Conservation (phyloP, 2,888 invertebrate genomes). For the Hyposoter didymator region DNA sequence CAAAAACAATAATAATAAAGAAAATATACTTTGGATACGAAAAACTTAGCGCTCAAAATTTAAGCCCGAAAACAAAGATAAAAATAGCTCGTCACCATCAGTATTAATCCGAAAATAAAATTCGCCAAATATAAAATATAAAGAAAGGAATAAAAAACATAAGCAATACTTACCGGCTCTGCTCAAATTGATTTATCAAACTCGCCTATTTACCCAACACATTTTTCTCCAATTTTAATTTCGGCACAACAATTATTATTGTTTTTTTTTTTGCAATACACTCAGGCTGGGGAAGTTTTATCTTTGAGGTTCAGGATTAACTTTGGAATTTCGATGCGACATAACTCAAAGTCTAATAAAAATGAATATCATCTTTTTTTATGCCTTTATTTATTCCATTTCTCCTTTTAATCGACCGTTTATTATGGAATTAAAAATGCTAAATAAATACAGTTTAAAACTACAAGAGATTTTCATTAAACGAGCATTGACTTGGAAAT, state of each 20-base stretch:
- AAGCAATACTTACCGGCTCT: conserved; percentile 62
- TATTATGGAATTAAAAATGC: conserved; percentile 4
- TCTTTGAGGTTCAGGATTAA: neutral
- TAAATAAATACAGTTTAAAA: conserved; percentile 3
- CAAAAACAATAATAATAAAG: neutral
- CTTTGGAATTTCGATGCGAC: neutral
- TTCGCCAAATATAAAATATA: conserved; percentile 12
- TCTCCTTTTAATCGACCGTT: neutral
- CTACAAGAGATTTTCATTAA: conserved; percentile 44
- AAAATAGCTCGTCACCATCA: neutral
- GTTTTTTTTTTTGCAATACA: neutral
- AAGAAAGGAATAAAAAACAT: conserved; percentile 14
- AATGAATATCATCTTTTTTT: conserved; percentile 4
- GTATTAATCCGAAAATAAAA: neutral
- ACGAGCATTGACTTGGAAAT: conserved; percentile 65
- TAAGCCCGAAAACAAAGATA: neutral
- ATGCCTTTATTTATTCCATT: neutral
- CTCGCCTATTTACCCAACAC: conserved; percentile 6
- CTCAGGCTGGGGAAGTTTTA: neutral
- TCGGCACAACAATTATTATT: neutral
- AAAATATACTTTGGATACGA: neutral
- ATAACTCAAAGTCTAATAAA: conserved; percentile 12
- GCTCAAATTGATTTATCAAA: conserved; percentile 34
- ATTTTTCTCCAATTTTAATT: conserved; percentile 23
- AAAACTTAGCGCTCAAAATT: neutral